Conservation (phyloP, 2,113 vertebrate species). For the Catharus fuscescens region DNA sequence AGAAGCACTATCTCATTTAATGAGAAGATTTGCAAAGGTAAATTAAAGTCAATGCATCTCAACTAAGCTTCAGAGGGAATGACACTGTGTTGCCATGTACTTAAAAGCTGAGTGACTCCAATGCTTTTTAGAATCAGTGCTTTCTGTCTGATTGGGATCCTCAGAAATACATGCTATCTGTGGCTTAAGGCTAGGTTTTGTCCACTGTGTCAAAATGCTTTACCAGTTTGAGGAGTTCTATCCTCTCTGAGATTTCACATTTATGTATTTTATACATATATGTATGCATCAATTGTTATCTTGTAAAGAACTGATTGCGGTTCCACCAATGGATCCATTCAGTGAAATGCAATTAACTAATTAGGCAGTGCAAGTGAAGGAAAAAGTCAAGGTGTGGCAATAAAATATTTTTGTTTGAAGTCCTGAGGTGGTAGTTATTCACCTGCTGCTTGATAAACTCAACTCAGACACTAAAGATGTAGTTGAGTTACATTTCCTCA, state of each 20-base stretch:
- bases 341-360: not conserved
- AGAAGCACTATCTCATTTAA: conserved; percentile 94
- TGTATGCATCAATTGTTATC: not conserved
- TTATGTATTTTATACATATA: not conserved
- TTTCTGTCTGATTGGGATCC: not conserved
- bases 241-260: not conserved
- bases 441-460: not conserved
- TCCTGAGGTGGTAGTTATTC: not conserved
- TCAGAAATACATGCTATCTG: not conserved
- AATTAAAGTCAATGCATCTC: not conserved
- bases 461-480: too few species aligned
- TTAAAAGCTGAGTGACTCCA: not conserved
- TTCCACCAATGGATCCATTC: not conserved
- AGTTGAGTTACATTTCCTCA: not conserved
- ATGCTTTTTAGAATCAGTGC: not conserved
- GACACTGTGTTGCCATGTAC: not conserved
- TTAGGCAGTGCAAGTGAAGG: not conserved
- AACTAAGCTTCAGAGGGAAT: not conserved
- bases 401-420: not conserved
- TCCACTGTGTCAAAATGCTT: not conserved
- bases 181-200: not conserved
- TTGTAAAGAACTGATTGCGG: not conserved
- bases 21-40: conserved; percentile 98
- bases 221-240: not conserved
- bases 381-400: not conserved